Conservation (phyloP, 2,113 vertebrate genomes). For the Leucopsar rothschildi region DNA sequence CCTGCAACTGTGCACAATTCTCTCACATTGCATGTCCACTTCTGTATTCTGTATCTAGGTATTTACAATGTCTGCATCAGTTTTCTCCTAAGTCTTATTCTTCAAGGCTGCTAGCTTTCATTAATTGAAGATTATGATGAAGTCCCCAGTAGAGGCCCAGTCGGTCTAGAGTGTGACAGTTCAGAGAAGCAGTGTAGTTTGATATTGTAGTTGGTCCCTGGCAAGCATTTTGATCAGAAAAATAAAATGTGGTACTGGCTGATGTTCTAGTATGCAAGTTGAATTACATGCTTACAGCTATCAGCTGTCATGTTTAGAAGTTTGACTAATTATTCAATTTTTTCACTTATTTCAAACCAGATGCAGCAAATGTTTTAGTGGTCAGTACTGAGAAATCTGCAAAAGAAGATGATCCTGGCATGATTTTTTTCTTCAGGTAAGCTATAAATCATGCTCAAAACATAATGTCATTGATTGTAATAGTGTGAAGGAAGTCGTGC, state of each 20-base stretch:
- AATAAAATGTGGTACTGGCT: background rate
- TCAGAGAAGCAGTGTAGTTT: background rate
- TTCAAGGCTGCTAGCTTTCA: background rate
- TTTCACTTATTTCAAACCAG: slow-evolving; percentile 71
- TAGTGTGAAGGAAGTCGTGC: background rate
- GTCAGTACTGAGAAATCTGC: slow-evolving; percentile 80
- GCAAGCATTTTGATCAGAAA: background rate
- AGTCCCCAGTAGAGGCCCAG: background rate
- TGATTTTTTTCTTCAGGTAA: slow-evolving; percentile 94
- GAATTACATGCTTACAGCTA: background rate
- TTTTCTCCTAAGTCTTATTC: background rate
- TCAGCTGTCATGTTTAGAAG: background rate
- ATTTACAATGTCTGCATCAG: background rate
- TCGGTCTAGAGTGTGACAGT: background rate
- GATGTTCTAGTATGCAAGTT: background rate
- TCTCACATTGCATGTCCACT: background rate
- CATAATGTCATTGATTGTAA: background rate
- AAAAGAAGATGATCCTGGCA: slow-evolving; percentile 83
- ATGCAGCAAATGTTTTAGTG: slow-evolving; percentile 92
- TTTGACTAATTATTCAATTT: background rate
- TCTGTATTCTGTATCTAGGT: background rate
- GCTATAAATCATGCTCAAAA: background rate
- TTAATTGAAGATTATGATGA: background rate
- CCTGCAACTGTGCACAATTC: background rate
- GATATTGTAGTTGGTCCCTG: background rate